Evolutionary conservation across 2,797 vertebrate genomes (phyloP), one percentile per base, ranked within the genome.

Genomic region (Oryzias sinensis): DNA sequence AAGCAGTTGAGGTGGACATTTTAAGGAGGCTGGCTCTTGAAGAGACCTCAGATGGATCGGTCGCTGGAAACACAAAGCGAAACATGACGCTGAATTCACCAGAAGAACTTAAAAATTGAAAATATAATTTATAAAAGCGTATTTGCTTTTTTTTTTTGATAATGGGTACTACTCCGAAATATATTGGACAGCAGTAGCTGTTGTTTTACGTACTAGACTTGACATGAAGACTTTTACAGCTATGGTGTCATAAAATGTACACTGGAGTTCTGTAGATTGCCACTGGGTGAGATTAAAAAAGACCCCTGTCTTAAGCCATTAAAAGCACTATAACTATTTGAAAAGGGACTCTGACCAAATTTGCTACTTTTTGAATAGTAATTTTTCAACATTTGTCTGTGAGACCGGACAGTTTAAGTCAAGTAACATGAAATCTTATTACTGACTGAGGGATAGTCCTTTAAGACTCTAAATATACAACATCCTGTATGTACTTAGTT

Each of bases 211-310:
- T 94, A 92, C 91, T 91, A 84, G 85, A 92, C 93, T 94, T 91
- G 92, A 94, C 91, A 88, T 92, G 85, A 93, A 94, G 93, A 95
- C 90, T 93, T 91, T 93, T 93, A 92, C 94, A 95, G 95, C 92
- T 94, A 93, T 94, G 76, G 93, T 95, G 94, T 95, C 93, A 94
- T 93, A 81, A 94, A 95, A 94, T 94, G 93, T 93, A 95, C 95
- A 95, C 93, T 93, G 92, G 94, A 91, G 93, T 95, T 94, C 92
- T 95, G 93, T 95, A 93, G 85, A 94, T 98, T 98, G 97, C 96
- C 97, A 96, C 96, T 96, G 94, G 95, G 96, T 96, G 96, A 98
- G 96, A 98, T 99, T 98, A 96, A 90, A 92, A 94, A 93, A 93
- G 93, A 94, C 93, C 87, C 86, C 84, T 93, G 93, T 94, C 94